Base-by-base conservation (phyloP, 2,888 invertebrate genomes). In the Thalpophila matura region DNA sequence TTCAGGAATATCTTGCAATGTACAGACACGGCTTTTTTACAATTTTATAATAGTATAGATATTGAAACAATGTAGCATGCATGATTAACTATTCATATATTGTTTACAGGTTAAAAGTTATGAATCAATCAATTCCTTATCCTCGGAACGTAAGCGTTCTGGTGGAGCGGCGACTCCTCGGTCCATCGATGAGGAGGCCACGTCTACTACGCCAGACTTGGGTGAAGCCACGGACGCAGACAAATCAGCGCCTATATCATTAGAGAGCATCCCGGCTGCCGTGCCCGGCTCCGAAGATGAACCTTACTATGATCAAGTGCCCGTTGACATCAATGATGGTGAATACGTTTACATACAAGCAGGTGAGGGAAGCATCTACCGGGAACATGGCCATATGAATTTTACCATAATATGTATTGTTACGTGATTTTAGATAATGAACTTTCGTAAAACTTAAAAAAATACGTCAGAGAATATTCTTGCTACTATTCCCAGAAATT, bases 311-410 rank as follows among this genome's bases (percentile, higher is more conserved):
- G 97, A 97, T 82, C 96, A 96, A 85, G 97, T 97, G 47, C 97
- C 97, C 0, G 93, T 96, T 46, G 97, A 97, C 71, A 95, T 95
- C 46, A 95, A 95, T 71, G 96, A 96, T 75, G 97, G 97, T 54
- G 97, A 97, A 94, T 97, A 97, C 86, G 97, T 97, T 73, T 97
- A 97, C 82, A 96, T 97, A 66, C 96, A 97, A 93, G 96, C 97
- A 59, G 96, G 96, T 90, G 91, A 93, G 80, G 87, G 84, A n/a
- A n/a, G n/a, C n/a, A n/a, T n/a, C n/a, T n/a, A n/a, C n/a, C n/a
- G 50, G 14, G 5, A 14, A n/a, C 4, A 5, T 4, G 14, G 14
- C n/a, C 33, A 33, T 33, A 33, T n/a, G n/a, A n/a, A n/a, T n/a
- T n/a, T n/a, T n/a, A n/a, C n/a, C n/a, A n/a, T n/a, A n/a, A n/a